A percentile compares a stretch with the other conserved stretches of the same genome.
phyloP scores from a whole-genome alignment of 2,797 vertebrate species.

The Rhinella marina region DNA sequence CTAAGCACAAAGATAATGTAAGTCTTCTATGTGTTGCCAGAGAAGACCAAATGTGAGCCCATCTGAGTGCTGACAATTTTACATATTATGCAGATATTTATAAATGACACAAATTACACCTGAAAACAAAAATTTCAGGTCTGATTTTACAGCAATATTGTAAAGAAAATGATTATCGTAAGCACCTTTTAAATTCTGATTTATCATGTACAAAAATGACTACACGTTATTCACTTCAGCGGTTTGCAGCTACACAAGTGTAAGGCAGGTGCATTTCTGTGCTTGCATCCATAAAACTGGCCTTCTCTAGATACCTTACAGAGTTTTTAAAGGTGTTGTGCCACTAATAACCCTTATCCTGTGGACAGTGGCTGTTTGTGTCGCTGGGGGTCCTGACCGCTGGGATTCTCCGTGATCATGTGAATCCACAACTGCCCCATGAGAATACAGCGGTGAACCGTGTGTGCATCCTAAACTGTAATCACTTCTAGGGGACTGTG shows the following conservation, averaged over 20 bases:
- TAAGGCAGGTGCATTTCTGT: neutral
- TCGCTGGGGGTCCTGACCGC: no score
- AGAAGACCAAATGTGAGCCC: neutral
- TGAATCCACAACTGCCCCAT: no score
- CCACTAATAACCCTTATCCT: no score
- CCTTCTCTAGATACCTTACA: no score
- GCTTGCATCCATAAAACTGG: neutral
- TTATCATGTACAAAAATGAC: neutral
- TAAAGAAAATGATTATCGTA: neutral
- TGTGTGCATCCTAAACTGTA: no score
- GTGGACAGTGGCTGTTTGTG: no score
- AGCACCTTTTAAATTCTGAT: neutral
- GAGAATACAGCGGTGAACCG: no score
- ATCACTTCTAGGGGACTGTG: no score
- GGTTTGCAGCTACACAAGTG: neutral
- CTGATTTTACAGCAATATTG: neutral
- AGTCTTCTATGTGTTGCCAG: neutral
- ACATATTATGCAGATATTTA: neutral
- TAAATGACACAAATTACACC: neutral
- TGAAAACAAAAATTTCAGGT: neutral
- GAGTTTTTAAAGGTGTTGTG: no score
- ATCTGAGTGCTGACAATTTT: neutral
- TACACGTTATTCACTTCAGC: neutral
- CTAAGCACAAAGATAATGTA: neutral
- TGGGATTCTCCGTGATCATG: no score